Evolutionary conservation across 2,888 invertebrate species (phyloP).

Genomic region (Ophraella communa): DNA sequence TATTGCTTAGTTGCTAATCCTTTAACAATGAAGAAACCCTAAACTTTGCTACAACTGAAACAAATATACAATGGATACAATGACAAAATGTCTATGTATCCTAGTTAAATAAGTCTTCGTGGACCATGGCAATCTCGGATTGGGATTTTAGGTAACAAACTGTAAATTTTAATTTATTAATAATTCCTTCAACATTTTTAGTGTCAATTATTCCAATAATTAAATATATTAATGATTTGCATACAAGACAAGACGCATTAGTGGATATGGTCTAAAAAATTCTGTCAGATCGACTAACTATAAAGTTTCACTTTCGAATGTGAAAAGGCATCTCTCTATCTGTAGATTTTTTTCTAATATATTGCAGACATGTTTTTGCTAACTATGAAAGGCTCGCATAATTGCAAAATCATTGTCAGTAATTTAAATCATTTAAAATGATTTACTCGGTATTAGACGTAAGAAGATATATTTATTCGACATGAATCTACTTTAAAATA

Average conservation of each 20-base stretch:
- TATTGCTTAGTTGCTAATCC: too few species aligned
- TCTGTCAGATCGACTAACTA: conserved; percentile 27
- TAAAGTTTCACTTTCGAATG: conserved; percentile 40
- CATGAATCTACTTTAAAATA: neutral
- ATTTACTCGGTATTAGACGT: conserved; percentile 19
- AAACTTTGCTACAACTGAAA: too few species aligned
- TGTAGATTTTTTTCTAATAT: neutral
- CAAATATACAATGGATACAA: too few species aligned
- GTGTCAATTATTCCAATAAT: conserved; percentile 30
- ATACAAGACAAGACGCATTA: conserved; percentile 35
- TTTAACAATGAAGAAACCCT: too few species aligned
- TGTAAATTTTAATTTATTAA: conserved; percentile 4
- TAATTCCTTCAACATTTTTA: conserved; percentile 19
- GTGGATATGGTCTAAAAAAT: conserved; percentile 27
- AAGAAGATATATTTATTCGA: neutral
- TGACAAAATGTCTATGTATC: too few species aligned
- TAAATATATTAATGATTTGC: conserved; percentile 31
- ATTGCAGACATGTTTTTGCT: neutral
- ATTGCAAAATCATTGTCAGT: conserved; percentile 32
- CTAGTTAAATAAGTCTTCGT: too few species aligned
- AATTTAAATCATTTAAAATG: conserved; percentile 29
- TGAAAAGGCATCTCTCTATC: conserved; percentile 28
- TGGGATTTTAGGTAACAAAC: neutral
- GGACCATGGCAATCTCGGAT: neutral
- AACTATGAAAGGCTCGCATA: conserved; percentile 3